A percentile compares a stretch with the other conserved stretches of the same genome.
These are phyloP conservation scores for Podabrus alpinus DNA, from an alignment of 2,888 invertebrate genomes.

Conservation along the genomic window DNA sequence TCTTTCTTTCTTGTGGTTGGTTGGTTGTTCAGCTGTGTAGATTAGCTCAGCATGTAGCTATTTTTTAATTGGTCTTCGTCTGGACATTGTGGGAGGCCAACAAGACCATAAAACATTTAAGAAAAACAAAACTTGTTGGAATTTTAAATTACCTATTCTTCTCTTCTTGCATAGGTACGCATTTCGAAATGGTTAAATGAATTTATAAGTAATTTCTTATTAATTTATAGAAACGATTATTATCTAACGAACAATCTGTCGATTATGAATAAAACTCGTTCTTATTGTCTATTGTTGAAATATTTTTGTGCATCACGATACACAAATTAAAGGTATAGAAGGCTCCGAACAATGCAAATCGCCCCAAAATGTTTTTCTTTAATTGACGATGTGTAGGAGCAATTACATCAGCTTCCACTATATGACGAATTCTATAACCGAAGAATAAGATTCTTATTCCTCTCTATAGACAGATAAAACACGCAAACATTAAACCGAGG, in stretches of 20 bases:
- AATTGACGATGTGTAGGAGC: conserved; percentile 15
- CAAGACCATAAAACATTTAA: conserved; percentile 21
- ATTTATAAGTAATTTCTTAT: not conserved
- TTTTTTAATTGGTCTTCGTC: conserved; percentile 54
- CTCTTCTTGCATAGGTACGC: not conserved
- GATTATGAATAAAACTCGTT: not conserved
- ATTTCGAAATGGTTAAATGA: not conserved
- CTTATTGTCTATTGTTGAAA: not conserved
- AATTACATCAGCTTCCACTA: conserved; percentile 13
- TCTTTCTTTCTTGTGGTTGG: conserved; percentile 49
- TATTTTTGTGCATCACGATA: not conserved
- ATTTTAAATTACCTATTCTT: conserved; percentile 10
- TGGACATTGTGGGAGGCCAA: conserved; percentile 41
- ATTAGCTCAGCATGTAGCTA: conserved; percentile 51
- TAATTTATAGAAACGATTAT: not conserved
- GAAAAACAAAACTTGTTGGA: conserved; percentile 16
- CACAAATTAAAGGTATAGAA: not conserved
- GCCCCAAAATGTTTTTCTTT: conserved; percentile 9
- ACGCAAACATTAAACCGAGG: conserved; percentile 50
- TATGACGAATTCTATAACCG: conserved; percentile 13
- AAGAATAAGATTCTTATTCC: not conserved
- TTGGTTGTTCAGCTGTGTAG: conserved; percentile 45
- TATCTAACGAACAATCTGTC: not conserved
- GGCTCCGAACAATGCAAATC: conserved; percentile 19
- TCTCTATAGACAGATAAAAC: conserved; percentile 40